A percentile compares a stretch with the other conserved stretches of the same genome.
Conservation (phyloP, 2,888 invertebrate genomes). For the Cheilosia grossa region DNA sequence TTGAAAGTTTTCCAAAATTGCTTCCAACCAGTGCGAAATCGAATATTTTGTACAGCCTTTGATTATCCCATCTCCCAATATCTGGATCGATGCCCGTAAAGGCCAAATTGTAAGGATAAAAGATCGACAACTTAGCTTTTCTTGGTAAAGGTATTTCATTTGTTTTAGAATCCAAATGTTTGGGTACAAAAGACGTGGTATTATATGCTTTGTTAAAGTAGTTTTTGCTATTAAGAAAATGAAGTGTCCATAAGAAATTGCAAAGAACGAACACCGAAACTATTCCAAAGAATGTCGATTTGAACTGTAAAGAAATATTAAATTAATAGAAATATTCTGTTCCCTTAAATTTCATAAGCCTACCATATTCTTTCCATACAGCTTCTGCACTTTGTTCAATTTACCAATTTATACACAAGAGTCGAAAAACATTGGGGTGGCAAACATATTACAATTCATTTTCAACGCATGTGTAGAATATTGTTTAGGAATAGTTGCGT, state of each 20-base stretch:
- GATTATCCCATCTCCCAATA: constrained; percentile 90
- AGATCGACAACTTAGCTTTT: constrained; percentile 46
- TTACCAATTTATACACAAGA: not conserved
- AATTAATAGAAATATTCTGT: not conserved
- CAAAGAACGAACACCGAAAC: constrained; percentile 63
- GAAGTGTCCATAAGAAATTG: constrained; percentile 68
- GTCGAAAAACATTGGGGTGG: constrained; percentile 15
- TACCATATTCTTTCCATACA: constrained; percentile 66
- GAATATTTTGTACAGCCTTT: constrained; percentile 88
- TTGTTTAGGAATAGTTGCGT: not conserved
- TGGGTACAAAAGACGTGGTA: constrained; percentile 18
- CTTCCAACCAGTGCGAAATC: constrained; percentile 90
- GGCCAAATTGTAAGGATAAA: constrained; percentile 78
- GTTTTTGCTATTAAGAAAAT: constrained; percentile 54
- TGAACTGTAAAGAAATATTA: constrained; percentile 46
- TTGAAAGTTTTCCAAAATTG: constrained; percentile 83
- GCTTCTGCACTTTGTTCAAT: constrained; percentile 17
- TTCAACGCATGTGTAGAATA: constrained; percentile 58
- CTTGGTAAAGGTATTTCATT: constrained; percentile 35
- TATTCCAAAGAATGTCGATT: constrained; percentile 68
- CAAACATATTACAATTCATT: not conserved
- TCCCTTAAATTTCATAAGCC: constrained; percentile 6
- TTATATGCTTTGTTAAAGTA: constrained; percentile 42
- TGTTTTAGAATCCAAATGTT: constrained; percentile 22
- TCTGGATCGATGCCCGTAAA: constrained; percentile 86